A percentile compares a stretch with the other conserved stretches of the same genome.
These are phyloP conservation scores for Boloria selene DNA, from an alignment of 2,888 invertebrate genomes.

Conservation along the genomic window DNA sequence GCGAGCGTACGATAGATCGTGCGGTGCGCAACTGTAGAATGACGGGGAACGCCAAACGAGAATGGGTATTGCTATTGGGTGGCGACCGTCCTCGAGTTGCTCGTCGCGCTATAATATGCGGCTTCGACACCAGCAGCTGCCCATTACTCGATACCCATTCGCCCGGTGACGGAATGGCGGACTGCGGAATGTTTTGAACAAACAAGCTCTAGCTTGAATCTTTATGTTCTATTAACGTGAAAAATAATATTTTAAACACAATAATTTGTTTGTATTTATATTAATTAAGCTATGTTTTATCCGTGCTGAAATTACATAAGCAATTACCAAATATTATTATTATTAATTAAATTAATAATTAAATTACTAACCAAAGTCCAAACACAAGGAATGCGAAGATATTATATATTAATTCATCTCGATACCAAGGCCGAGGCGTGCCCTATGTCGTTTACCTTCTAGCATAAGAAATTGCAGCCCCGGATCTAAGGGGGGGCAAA, in stretches of 20 bases:
- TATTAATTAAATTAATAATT: too few relatives aligned
- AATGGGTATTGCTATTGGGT: conserved; percentile 48
- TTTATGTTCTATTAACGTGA: not conserved
- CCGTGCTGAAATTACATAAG: too few relatives aligned
- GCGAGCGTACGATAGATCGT: conserved; percentile 67
- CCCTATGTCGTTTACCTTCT: conserved; percentile 34
- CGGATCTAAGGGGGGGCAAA: too few relatives aligned
- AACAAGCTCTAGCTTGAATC: conserved; percentile 8
- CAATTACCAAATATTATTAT: too few relatives aligned
- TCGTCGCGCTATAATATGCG: conserved; percentile 36
- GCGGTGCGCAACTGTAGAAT: conserved; percentile 67
- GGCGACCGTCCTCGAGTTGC: conserved; percentile 42
- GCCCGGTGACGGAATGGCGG: conserved; percentile 55
- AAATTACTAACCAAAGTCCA: too few relatives aligned
- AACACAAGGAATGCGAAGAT: conserved; percentile 14
- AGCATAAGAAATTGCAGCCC: conserved; percentile 26
- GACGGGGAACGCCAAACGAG: conserved; percentile 43
- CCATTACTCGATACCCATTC: conserved; percentile 23
- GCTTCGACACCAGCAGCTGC: conserved; percentile 35
- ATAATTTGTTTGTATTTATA: too few relatives aligned
- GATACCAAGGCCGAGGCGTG: conserved; percentile 38
- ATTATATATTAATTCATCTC: conserved; percentile 29
- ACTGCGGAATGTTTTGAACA: conserved; percentile 51
- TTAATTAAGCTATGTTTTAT: too few relatives aligned
- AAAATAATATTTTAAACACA: not conserved